Percentiles rank a stretch among this genome's conserved stretches.
These are phyloP conservation scores for Pundamilia nyererei DNA, from an alignment of 2,113 vertebrate species.

Conservation along the genomic window DNA sequence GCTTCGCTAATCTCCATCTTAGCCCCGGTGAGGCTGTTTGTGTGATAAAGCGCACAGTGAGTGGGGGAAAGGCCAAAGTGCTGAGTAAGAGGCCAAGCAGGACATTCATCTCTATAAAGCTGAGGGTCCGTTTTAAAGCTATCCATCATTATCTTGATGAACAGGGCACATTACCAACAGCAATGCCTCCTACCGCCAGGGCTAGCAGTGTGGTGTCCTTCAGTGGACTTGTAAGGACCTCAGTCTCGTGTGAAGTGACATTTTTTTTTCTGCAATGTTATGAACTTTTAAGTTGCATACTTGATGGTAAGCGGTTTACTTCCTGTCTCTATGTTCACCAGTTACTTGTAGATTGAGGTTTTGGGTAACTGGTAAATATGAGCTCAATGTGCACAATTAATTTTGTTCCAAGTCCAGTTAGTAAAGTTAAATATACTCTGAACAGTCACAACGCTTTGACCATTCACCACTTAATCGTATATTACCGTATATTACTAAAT, in stretches of 20 bases:
- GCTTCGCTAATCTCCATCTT: constrained; percentile 72
- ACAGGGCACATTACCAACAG: constrained; percentile 55
- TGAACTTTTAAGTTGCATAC: not conserved
- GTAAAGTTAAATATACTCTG: not conserved
- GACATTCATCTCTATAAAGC: constrained; percentile 76
- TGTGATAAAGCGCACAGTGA: constrained; percentile 64
- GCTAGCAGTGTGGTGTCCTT: constrained; percentile 61
- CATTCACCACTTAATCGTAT: not conserved
- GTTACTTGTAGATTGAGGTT: not conserved
- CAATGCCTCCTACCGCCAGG: constrained; percentile 58
- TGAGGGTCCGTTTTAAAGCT: constrained; percentile 71
- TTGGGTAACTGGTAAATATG: not conserved
- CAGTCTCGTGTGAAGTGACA: not conserved
- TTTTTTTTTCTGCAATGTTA: not conserved
- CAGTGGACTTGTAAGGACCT: constrained; percentile 44
- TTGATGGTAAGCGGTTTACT: not conserved
- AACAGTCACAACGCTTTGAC: not conserved
- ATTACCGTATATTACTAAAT: no score
- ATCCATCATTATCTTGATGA: constrained; percentile 81
- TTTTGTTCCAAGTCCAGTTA: not conserved
- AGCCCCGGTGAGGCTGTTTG: constrained; percentile 60
- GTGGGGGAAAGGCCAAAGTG: constrained; percentile 54
- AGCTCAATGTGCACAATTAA: not conserved
- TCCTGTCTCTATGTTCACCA: no score
- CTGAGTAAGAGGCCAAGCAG: constrained; percentile 76